A percentile compares a stretch with the other conserved stretches of the same genome.
Conservation (phyloP, 2,888 invertebrate species). For the Hypolimnas misippus region DNA sequence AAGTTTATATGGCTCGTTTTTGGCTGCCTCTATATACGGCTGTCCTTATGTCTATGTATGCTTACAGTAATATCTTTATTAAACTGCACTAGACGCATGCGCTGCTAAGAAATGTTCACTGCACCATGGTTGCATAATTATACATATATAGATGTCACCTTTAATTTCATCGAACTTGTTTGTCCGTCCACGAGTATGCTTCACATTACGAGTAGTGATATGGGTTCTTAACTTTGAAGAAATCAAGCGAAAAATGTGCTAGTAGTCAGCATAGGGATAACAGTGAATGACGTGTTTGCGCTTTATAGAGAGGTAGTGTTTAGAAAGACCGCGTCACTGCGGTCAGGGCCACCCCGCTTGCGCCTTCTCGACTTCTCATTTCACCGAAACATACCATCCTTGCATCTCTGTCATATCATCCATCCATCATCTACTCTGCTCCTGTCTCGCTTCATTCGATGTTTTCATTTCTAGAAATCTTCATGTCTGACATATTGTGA, state of each 20-base stretch:
- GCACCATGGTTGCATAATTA: constrained; percentile 47
- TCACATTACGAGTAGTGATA: constrained; percentile 44
- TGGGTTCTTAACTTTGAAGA: constrained; percentile 30
- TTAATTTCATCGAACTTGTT: constrained; percentile 58
- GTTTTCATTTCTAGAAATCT: constrained; percentile 46
- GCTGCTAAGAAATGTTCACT: constrained; percentile 52
- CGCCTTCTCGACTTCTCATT: constrained; percentile 50
- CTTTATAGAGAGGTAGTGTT: constrained; percentile 19
- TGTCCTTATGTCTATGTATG: constrained; percentile 83
- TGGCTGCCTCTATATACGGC: constrained; percentile 82
- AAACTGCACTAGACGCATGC: constrained; percentile 75
- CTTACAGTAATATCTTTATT: constrained; percentile 74
- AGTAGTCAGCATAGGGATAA: neutral
- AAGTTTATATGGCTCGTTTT: constrained; percentile 82
- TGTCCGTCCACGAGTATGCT: constrained; percentile 69
- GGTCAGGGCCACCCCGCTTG: constrained; percentile 39
- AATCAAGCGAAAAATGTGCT: neutral
- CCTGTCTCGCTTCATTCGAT: constrained; percentile 59
- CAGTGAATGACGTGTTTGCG: constrained; percentile 8
- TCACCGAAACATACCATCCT: constrained; percentile 50
- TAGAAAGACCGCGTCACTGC: constrained; percentile 18
- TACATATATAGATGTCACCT: constrained; percentile 45
- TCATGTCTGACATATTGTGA: constrained; percentile 15
- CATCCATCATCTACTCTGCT: constrained; percentile 39
- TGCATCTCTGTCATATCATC: constrained; percentile 40